Conservation (phyloP, 2,797 vertebrate genomes). For the Podargus strigoides region DNA sequence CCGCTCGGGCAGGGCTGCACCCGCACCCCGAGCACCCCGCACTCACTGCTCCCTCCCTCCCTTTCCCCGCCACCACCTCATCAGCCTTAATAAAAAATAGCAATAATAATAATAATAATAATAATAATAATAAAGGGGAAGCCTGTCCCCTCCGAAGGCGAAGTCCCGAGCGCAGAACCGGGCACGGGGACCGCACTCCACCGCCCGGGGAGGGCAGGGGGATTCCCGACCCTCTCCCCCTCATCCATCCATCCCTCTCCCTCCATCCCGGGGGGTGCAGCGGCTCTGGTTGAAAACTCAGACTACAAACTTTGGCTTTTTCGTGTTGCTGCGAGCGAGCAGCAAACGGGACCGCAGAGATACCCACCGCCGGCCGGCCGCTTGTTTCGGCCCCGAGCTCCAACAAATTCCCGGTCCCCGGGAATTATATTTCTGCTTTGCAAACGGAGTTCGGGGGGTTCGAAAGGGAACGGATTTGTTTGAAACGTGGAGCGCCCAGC, state of each 20-base stretch:
- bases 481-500: not conserved
- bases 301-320: not conserved
- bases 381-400: not conserved
- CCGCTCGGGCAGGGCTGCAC: too few species aligned
- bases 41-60: not conserved
- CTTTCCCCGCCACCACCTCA: not conserved
- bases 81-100: not conserved
- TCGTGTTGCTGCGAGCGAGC: accelerated
- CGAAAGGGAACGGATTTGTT: not conserved
- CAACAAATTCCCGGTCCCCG: not conserved
- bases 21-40: too few species aligned
- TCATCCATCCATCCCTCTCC: too few species aligned
- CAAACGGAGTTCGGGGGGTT: not conserved
- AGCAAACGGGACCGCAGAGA: not conserved
- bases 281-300: not conserved
- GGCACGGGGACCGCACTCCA: too few species aligned
- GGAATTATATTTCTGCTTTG: accelerated
- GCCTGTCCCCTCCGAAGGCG: accelerated
- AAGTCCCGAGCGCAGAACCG: not conserved
- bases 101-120: too few species aligned
- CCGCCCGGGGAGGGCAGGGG: not conserved
- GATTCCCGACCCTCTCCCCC: not conserved
- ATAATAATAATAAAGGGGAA: not conserved
- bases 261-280: not conserved
- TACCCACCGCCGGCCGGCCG: accelerated